Base-by-base conservation (phyloP, 2,888 invertebrate species). In the Ophion obscuratus region DNA sequence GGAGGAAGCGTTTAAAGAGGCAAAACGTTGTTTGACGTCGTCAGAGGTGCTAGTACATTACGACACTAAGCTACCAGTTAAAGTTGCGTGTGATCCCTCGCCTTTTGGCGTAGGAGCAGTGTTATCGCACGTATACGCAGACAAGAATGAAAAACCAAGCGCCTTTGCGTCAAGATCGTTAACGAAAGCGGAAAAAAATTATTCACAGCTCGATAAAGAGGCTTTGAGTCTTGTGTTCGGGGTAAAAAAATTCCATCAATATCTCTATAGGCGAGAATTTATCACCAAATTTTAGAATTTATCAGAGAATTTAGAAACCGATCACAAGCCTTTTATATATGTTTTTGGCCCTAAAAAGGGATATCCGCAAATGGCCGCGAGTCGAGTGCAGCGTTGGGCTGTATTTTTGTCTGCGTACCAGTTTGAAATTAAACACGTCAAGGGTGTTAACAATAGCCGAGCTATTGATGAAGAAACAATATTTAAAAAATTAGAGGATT, bases 11-110 rank as follows among this genome's bases (percentile, higher is more conserved):
- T 73, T 73, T 17, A 9, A 10, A 36, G n/a, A 9, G 9, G 71
- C 59, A 11, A 86, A 86, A 36, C 24, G 27, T n/a, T 67, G 66
- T 27, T 20, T 85, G 10, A 40, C 71, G 4, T 59, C 70, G 11
- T 64, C 71, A 3, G 31, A 77, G 17, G 86, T 89, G 2, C 68
- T 90, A 36, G 64, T 61, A 14, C 89, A 88, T 81, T 90, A 81
- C 53, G 86, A 90, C 77, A 68, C 85, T 2, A 74, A 77, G 11
- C 67, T 86, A 6, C 89, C 88, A 27, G 61, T 94, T 5, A 84
- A 88, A 20, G 76, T 94, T 4, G 91, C 93, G 0, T 91, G 92
- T 59, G 94, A 95, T 89, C 94, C 94, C 0, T 92, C 92, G 11
- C 90, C 91, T 10, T 88, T 89, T 44, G 92, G 92, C 7, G 44